These are phyloP conservation scores for Antheraea yamamai DNA, from an alignment of 2,888 invertebrate species.

Conservation along the genomic window DNA sequence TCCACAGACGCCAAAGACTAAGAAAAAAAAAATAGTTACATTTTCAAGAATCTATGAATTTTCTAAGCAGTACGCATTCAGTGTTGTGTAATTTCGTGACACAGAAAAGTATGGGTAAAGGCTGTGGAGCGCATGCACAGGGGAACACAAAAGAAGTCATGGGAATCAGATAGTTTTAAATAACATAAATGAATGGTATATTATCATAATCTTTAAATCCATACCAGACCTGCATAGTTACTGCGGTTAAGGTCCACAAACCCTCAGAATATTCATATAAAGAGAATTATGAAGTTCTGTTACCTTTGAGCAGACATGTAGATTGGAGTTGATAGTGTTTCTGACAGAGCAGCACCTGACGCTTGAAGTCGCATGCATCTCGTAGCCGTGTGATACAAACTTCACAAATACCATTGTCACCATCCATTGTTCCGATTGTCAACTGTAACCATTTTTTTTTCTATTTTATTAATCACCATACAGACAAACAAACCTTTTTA, in stretches of 20 bases:
- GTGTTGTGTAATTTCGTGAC: too few relatives aligned
- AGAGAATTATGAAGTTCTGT: neutral
- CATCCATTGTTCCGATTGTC: constrained; percentile 30
- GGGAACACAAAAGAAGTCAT: too few relatives aligned
- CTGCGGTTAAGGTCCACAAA: neutral
- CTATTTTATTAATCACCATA: neutral
- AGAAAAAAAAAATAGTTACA: too few relatives aligned
- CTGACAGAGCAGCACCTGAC: constrained; percentile 62
- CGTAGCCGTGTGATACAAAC: constrained; percentile 58
- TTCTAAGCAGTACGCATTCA: too few relatives aligned
- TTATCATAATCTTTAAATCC: too few relatives aligned
- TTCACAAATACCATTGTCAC: constrained; percentile 62
- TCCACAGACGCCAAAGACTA: too few relatives aligned
- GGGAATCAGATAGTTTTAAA: too few relatives aligned
- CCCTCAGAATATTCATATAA: neutral
- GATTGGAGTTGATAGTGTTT: constrained; percentile 41
- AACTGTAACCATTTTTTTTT: constrained; percentile 35
- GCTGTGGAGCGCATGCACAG: too few relatives aligned
- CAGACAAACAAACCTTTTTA: too few relatives aligned
- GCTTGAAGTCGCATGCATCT: constrained; percentile 64
- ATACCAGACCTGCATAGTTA: neutral
- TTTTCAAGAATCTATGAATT: too few relatives aligned
- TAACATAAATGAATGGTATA: too few relatives aligned
- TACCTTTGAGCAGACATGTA: constrained; percentile 16
- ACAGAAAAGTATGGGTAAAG: too few relatives aligned